Base-by-base conservation (phyloP, 2,113 vertebrate genomes). In the Corythoichthys haematopterus region DNA sequence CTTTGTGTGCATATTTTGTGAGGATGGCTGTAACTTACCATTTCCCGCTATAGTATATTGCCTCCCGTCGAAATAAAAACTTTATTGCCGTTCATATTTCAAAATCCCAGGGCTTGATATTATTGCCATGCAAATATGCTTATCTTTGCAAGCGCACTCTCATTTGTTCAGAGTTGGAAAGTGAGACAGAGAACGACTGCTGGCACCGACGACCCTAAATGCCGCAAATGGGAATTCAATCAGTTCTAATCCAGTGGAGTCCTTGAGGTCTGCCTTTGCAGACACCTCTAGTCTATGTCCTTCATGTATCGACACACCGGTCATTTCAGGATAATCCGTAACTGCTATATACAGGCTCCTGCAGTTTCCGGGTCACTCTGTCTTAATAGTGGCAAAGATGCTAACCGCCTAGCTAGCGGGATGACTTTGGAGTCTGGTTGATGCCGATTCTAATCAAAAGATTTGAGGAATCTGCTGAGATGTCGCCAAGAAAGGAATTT, bases 191-290 rank as follows among this genome's bases (percentile, higher is more conserved):
- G 62, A 45, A 16, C 33, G 61, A 60, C 67, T 47, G 69, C 61
- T 70, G 58, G 75, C 66, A 74, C 78, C 55, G 59, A 80, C 70
- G 66, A 77, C 65, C 74, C 63, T 72, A 85, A 85, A 88, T 7
- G 68, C 80, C 81, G 82, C 78, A 88, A 90, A 89, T 87, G 74
- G 80, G 82, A 85, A 91, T 91, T 89, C 86, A 92, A 86, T 91
- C 82, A 85, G 83, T 88, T 87, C 87, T 88, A 89, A 90, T 91
- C 84, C 85, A 66, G 76, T 63, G 9, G 60, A 86, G 85, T 86
- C 83, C 74, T 87, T 78, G 83, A 83, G 87, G 85, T 89, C 80
- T 71, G 78, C 67, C 68, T 75, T 78, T 45, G 72, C 47, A n/a
- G 70, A 14, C 55, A 36, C 55, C 55, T 76, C 62, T 75, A 33